These are phyloP conservation scores for Trissolcus japonicus DNA, from an alignment of 2,888 invertebrate species.

Conservation along the genomic window DNA sequence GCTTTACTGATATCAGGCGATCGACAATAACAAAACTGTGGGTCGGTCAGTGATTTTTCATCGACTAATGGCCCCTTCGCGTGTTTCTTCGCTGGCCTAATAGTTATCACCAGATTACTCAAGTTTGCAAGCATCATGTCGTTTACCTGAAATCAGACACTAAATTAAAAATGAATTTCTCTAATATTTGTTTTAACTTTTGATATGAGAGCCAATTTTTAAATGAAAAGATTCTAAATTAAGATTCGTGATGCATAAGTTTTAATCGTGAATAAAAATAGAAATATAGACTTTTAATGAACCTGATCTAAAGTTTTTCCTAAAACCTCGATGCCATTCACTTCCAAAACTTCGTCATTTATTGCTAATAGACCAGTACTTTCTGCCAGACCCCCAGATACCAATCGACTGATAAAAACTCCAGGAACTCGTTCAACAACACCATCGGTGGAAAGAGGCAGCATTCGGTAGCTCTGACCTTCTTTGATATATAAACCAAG, in stretches of 20 bases:
- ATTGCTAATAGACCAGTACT: conserved; percentile 98
- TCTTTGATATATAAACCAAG: conserved; percentile 97
- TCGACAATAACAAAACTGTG: conserved; percentile 80
- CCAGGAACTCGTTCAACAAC: conserved; percentile 94
- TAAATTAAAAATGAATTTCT: neutral
- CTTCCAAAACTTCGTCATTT: conserved; percentile 98
- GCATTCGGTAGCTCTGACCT: conserved; percentile 89
- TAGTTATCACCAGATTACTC: conserved; percentile 98
- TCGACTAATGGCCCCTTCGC: conserved; percentile 77
- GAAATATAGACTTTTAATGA: conserved; percentile 52
- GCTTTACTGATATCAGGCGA: conserved; percentile 85
- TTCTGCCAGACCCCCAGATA: conserved; percentile 97
- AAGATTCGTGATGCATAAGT: too few relatives aligned
- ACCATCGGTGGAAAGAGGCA: conserved; percentile 81
- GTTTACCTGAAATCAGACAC: conserved; percentile 83
- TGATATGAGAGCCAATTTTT: neutral
- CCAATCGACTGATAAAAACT: conserved; percentile 97
- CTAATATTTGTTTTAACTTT: neutral
- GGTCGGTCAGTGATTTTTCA: conserved; percentile 80
- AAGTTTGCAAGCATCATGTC: conserved; percentile 99
- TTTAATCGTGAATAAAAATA: conserved; percentile 4
- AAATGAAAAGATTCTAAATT: neutral
- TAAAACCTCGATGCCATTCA: conserved; percentile 98
- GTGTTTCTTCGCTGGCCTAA: conserved; percentile 87
- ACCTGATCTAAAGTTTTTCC: conserved; percentile 98